These are phyloP conservation scores for Nudaria mundana DNA, from an alignment of 2,888 invertebrate genomes.

Conservation along the genomic window DNA sequence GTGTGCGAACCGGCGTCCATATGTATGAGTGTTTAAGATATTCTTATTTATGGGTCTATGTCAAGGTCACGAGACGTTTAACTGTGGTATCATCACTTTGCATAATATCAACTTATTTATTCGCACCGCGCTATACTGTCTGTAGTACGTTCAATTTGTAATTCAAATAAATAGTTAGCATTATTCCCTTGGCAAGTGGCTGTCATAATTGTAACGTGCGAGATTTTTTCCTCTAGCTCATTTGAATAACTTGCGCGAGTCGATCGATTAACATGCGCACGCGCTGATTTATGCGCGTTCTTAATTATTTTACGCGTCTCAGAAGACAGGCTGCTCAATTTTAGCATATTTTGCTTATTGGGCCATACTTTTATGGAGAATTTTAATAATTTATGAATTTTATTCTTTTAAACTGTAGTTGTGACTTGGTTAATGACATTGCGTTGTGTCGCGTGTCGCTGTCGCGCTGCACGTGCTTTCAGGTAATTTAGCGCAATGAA, in stretches of 20 bases:
- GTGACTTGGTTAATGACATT: background rate
- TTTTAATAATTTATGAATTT: slow-evolving; percentile 4
- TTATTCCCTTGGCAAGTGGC: slow-evolving; percentile 53
- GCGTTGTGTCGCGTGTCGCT: background rate
- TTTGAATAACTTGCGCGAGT: slow-evolving; percentile 37
- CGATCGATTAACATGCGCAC: slow-evolving; percentile 47
- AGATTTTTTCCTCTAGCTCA: slow-evolving; percentile 53
- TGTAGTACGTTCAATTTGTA: slow-evolving; percentile 72
- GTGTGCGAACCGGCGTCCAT: slow-evolving; percentile 76
- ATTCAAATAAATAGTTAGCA: slow-evolving; percentile 74
- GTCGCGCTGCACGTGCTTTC: background rate
- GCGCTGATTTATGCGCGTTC: slow-evolving; percentile 31
- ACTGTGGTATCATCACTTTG: slow-evolving; percentile 72
- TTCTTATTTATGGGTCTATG: slow-evolving; percentile 80
- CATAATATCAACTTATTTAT: slow-evolving; percentile 80
- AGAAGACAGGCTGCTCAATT: slow-evolving; percentile 15
- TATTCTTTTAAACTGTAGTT: slow-evolving; percentile 3
- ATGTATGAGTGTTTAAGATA: slow-evolving; percentile 80
- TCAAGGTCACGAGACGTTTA: slow-evolving; percentile 71
- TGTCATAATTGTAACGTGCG: slow-evolving; percentile 68
- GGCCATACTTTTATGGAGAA: slow-evolving; percentile 28
- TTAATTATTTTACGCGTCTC: slow-evolving; percentile 26
- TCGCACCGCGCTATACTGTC: slow-evolving; percentile 75
- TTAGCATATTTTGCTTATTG: slow-evolving; percentile 44
- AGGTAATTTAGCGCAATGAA: slow-evolving; percentile 36